A percentile compares a stretch with the other conserved stretches of the same genome.
Conservation (phyloP, 2,797 vertebrate species). For the Potorous gilbertii region DNA sequence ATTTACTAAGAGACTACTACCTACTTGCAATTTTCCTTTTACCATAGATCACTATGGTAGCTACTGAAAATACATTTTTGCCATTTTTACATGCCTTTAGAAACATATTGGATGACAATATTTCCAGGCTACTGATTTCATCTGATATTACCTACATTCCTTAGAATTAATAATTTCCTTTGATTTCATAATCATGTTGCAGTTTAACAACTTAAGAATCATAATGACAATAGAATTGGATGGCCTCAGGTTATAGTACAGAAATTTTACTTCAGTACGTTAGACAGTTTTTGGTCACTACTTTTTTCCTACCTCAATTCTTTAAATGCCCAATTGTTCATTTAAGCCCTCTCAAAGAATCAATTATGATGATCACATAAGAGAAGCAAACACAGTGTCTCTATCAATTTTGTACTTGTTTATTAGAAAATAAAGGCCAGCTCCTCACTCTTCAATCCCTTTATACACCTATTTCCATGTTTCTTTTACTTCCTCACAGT, state of each 20-base stretch:
- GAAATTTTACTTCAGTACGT: constrained; percentile 22
- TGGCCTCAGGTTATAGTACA: not conserved
- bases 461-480: constrained; percentile 5
- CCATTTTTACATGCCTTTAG: not conserved
- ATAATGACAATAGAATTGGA: constrained; percentile 17
- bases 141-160: constrained; percentile 7
- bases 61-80: not conserved
- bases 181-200: constrained; percentile 11
- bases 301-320: not conserved
- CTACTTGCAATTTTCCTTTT: not conserved
- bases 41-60: not conserved
- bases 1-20: not conserved
- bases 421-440: not conserved
- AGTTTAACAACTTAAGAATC: constrained; percentile 30
- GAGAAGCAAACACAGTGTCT: not conserved
- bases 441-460: not conserved
- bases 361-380: not conserved
- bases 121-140: constrained; percentile 8
- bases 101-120: constrained; percentile 6
- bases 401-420: not conserved
- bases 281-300: constrained; percentile 9
- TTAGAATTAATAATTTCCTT: constrained; percentile 1
- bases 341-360: not conserved
- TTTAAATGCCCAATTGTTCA: not conserved
- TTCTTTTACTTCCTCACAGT: constrained; percentile 3